Percentiles rank a stretch among this genome's conserved stretches.
Evolutionary conservation across 2,113 vertebrate species (phyloP).

Genomic region (Engystomops pustulosus): DNA sequence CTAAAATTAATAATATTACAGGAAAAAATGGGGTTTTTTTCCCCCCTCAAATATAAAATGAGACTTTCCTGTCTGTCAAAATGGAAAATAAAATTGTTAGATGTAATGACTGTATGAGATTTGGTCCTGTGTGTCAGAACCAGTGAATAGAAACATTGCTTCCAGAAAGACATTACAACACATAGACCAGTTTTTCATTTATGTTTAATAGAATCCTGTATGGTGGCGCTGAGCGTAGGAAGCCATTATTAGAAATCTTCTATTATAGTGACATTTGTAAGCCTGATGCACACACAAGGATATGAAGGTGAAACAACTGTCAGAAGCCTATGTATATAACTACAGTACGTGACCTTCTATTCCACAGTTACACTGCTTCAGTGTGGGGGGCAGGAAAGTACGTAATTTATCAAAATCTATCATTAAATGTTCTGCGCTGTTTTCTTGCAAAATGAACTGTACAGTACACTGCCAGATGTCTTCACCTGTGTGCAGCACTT

Average conservation of each 20-base stretch:
- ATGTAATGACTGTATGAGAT: constrained; percentile 12
- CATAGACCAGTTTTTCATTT: constrained; percentile 18
- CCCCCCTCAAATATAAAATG: constrained; percentile 6
- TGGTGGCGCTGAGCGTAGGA: background rate
- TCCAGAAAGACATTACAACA: background rate
- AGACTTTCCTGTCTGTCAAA: background rate
- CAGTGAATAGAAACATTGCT: constrained; percentile 12
- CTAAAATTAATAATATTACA: too few relatives aligned
- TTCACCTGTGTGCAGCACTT: too few relatives aligned
- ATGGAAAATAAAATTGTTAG: background rate
- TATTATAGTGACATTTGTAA: constrained; percentile 19
- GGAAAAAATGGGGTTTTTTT: too few relatives aligned
- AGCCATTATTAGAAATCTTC: constrained; percentile 5
- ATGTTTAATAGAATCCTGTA: constrained; percentile 22
- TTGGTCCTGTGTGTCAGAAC: background rate
- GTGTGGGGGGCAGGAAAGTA: too few relatives aligned
- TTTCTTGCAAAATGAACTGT: too few relatives aligned
- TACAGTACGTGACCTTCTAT: background rate
- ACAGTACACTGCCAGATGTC: too few relatives aligned
- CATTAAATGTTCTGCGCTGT: too few relatives aligned
- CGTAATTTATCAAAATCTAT: too few relatives aligned
- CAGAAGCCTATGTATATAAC: background rate
- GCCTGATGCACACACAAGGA: background rate
- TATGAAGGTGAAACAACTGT: constrained; percentile 21
- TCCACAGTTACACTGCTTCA: background rate